Evolutionary conservation across 1,140 invertebrate species (phyloP).

Genomic region (Himalopsyche phryganea): DNA sequence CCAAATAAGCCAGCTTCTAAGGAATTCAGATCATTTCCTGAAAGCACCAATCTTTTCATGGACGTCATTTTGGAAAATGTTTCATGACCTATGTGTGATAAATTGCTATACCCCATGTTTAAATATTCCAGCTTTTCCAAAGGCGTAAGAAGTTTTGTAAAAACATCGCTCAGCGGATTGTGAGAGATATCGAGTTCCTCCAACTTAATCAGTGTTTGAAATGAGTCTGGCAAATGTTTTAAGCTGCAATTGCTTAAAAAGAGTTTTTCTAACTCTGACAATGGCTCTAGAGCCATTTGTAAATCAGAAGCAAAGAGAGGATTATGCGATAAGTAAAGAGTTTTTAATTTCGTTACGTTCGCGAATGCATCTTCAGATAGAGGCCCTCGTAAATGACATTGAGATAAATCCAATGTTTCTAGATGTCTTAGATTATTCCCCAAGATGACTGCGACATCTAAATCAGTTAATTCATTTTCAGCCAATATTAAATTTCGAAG

Average conservation of each 20-base stretch:
- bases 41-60: constrained; percentile 62
- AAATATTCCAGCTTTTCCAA: constrained; percentile 64
- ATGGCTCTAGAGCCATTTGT: constrained; percentile 61
- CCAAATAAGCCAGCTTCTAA: constrained; percentile 67
- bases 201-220: constrained; percentile 62
- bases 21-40: constrained; percentile 63
- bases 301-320: constrained; percentile 64
- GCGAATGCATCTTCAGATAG: constrained; percentile 66
- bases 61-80: constrained; percentile 69
- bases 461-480: constrained; percentile 61
- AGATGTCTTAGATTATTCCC: constrained; percentile 64
- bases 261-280: constrained; percentile 62
- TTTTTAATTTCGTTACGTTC: constrained; percentile 64
- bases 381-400: constrained; percentile 64
- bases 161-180: constrained; percentile 66
- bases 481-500: constrained; percentile 62
- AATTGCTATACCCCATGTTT: constrained; percentile 70
- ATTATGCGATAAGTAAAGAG: constrained; percentile 64
- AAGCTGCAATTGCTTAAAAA: constrained; percentile 66
- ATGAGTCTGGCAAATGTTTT: constrained; percentile 60
- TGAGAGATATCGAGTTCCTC: constrained; percentile 66
- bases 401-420: constrained; percentile 65
- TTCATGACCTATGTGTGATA: constrained; percentile 61
- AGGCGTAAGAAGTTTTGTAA: constrained; percentile 63
- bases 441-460: constrained; percentile 62